phyloP scores from a whole-genome alignment of 1,140 invertebrate species.

The Nephotettix cincticeps region DNA sequence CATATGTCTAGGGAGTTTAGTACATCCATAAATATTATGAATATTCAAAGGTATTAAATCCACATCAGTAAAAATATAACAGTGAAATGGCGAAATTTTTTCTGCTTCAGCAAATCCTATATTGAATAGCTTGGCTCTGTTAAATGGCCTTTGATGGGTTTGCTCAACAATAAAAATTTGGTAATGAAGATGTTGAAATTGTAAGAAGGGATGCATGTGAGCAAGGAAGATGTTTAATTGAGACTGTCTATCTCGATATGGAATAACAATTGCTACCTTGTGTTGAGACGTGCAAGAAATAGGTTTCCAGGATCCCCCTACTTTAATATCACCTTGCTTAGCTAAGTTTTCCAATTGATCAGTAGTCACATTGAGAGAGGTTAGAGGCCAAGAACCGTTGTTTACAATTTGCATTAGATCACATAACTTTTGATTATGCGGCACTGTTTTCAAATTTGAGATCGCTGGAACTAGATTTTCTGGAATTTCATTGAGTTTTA shows the following conservation, averaged over 20 bases:
- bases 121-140: slow-evolving; percentile 92
- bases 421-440: slow-evolving; percentile 12
- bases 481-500: slow-evolving; percentile 20
- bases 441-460: neutral
- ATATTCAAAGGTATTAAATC: slow-evolving; percentile 89
- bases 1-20: slow-evolving; percentile 85
- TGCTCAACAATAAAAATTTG: slow-evolving; percentile 92
- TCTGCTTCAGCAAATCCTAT: slow-evolving; percentile 80
- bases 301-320: slow-evolving; percentile 72
- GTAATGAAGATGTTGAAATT: slow-evolving; percentile 83
- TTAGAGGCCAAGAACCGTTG: slow-evolving; percentile 10
- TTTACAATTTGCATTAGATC: slow-evolving; percentile 15
- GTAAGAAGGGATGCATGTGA: slow-evolving; percentile 88
- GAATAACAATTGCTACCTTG: slow-evolving; percentile 83
- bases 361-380: slow-evolving; percentile 2
- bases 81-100: slow-evolving; percentile 69
- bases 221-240: slow-evolving; percentile 81
- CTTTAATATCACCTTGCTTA: slow-evolving; percentile 34
- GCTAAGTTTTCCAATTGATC: slow-evolving; percentile 20
- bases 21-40: slow-evolving; percentile 90
- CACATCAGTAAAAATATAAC: slow-evolving; percentile 94
- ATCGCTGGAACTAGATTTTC: slow-evolving; percentile 18
- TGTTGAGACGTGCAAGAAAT: slow-evolving; percentile 69
- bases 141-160: slow-evolving; percentile 74
- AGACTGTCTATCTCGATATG: slow-evolving; percentile 78